Evolutionary conservation across 2,888 invertebrate species (phyloP).

Genomic region (Drosophila pseudotalamancana): DNA sequence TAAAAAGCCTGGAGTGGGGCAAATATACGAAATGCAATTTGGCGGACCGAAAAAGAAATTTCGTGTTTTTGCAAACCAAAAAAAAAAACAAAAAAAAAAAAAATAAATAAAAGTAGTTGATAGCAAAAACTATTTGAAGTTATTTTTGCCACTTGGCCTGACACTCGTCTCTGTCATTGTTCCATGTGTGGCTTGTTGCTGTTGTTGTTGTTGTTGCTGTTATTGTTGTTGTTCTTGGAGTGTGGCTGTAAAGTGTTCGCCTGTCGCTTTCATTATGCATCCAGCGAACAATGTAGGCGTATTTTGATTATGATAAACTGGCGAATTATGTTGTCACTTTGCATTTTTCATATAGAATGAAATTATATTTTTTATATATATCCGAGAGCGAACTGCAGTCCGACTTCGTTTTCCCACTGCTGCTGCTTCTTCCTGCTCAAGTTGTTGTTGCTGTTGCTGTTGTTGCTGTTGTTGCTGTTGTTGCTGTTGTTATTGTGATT

Average conservation of each 20-base stretch:
- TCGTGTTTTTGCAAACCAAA: constrained; percentile 44
- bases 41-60: constrained; percentile 52
- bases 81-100: constrained; percentile 15
- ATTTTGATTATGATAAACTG: constrained; percentile 83
- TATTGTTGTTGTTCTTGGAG: constrained; percentile 51
- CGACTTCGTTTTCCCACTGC: constrained; percentile 21
- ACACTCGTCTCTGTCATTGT: constrained; percentile 80
- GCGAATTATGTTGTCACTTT: constrained; percentile 83
- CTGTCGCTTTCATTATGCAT: constrained; percentile 74
- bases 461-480: constrained; percentile 29
- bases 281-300: constrained; percentile 73
- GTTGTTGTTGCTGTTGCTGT: constrained; percentile 23
- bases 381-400: constrained; percentile 56
- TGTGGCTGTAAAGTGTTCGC: constrained; percentile 74
- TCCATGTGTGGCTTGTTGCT: constrained; percentile 51
- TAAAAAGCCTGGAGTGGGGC: constrained; percentile 52
- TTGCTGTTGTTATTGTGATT: constrained; percentile 44
- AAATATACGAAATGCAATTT: constrained; percentile 41
- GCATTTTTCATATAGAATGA: constrained; percentile 81
- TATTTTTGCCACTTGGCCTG: constrained; percentile 79
- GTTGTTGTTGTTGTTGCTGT: constrained; percentile 24
- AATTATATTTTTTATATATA: constrained; percentile 80
- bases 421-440: constrained; percentile 12
- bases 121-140: constrained; percentile 74
- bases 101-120: constrained; percentile 12